Percentiles rank a stretch among this genome's conserved stretches.
Conservation (phyloP, 2,113 vertebrate genomes). For the Gymnorhina tibicen region DNA sequence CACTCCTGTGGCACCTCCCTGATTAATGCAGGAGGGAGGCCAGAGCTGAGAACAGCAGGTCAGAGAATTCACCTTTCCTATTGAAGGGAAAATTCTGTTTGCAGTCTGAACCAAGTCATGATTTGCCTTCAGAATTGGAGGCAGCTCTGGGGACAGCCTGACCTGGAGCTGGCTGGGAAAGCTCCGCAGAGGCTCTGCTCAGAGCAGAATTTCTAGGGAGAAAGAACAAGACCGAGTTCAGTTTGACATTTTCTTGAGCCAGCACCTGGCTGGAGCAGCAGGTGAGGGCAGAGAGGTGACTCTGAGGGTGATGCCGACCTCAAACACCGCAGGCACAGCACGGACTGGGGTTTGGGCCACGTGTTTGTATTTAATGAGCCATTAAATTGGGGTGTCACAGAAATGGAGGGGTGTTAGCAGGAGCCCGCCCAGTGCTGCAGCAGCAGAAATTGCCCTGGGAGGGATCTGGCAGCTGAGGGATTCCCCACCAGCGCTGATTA, state of each 20-base stretch:
- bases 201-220: background rate
- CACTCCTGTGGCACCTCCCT: background rate
- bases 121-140: background rate
- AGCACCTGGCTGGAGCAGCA: background rate
- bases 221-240: background rate
- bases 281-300: background rate
- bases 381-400: background rate
- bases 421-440: background rate
- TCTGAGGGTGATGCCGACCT: background rate
- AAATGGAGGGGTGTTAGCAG: background rate
- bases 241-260: background rate
- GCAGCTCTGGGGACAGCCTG: background rate
- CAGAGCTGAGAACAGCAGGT: background rate
- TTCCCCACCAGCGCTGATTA: background rate
- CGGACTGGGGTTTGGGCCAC: background rate
- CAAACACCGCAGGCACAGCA: fast-evolving
- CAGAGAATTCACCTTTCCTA: background rate
- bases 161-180: background rate
- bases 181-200: background rate
- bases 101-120: fast-evolving
- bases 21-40: background rate
- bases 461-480: background rate
- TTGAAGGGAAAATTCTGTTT: background rate
- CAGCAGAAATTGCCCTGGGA: background rate
- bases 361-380: background rate